Percentiles rank a stretch among this genome's conserved stretches.
These are phyloP conservation scores for Cataglyphis cursor DNA, from an alignment of 2,888 invertebrate genomes.

Conservation along the genomic window DNA sequence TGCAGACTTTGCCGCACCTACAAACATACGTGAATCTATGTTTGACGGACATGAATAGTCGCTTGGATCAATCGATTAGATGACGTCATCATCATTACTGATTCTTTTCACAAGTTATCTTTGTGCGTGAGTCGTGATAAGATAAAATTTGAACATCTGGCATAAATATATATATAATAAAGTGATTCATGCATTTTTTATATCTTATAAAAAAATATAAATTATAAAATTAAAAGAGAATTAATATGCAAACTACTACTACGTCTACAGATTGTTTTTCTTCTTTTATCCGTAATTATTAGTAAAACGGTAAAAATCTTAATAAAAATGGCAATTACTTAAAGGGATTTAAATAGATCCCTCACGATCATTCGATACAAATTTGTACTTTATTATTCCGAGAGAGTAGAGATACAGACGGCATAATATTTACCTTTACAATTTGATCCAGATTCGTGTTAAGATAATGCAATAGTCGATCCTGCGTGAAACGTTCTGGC, in stretches of 20 bases:
- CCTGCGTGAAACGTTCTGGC: slow-evolving; percentile 84
- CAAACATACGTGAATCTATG: slow-evolving; percentile 22
- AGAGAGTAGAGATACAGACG: neutral
- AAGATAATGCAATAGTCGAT: slow-evolving; percentile 87
- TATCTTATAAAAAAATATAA: neutral
- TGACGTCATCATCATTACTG: neutral
- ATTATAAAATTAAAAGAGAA: neutral
- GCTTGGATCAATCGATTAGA: neutral
- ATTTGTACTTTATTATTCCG: slow-evolving; percentile 33
- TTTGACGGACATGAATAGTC: neutral
- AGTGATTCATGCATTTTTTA: neutral
- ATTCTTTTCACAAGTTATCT: slow-evolving; percentile 2
- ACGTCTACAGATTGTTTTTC: neutral
- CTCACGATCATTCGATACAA: neutral
- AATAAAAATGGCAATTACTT: neutral
- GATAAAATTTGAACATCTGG: slow-evolving; percentile 33
- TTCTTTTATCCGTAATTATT: neutral
- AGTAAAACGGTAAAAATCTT: neutral
- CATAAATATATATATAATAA: neutral
- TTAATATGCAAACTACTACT: neutral
- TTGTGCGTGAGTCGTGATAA: neutral
- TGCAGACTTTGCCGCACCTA: slow-evolving; percentile 94
- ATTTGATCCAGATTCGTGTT: slow-evolving; percentile 93
- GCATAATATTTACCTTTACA: slow-evolving; percentile 89
- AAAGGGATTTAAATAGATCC: neutral